Evolutionary conservation across 2,888 invertebrate genomes (phyloP).

Genomic region (Baronia brevicornis): DNA sequence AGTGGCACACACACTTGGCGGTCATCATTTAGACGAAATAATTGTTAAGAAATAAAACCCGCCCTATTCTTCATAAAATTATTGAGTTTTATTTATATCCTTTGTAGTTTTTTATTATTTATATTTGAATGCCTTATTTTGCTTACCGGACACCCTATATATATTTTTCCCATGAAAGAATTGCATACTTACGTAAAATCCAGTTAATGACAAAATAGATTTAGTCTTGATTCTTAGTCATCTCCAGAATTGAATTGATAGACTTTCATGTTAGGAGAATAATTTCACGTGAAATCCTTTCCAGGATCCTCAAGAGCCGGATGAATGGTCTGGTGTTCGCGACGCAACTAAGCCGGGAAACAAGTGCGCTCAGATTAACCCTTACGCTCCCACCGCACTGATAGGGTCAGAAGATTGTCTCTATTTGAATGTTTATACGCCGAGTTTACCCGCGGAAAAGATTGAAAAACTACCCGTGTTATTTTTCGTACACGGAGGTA

Average conservation of each 20-base stretch:
- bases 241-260: background rate
- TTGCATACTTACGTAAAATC: too few relatives aligned
- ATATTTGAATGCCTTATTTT: too few relatives aligned
- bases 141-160: too few relatives aligned
- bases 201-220: too few relatives aligned
- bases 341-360: constrained; percentile 59
- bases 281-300: constrained; percentile 21
- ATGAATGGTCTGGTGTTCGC: constrained; percentile 42
- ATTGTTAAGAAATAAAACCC: too few relatives aligned
- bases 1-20: too few relatives aligned
- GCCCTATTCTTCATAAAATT: too few relatives aligned
- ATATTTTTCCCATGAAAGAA: too few relatives aligned
- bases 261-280: constrained; percentile 2
- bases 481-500: constrained; percentile 76
- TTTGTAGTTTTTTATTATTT: too few relatives aligned
- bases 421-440: constrained; percentile 80
- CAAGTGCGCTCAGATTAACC: constrained; percentile 60
- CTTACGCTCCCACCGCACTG: constrained; percentile 43
- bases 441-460: constrained; percentile 57
- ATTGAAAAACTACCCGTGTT: constrained; percentile 60
- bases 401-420: constrained; percentile 80
- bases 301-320: constrained; percentile 50
- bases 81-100: too few relatives aligned
- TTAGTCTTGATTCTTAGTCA: too few relatives aligned
- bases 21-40: too few relatives aligned